These are phyloP conservation scores for Cephalotes varians DNA, from an alignment of 2,888 invertebrate species.

Conservation along the genomic window DNA sequence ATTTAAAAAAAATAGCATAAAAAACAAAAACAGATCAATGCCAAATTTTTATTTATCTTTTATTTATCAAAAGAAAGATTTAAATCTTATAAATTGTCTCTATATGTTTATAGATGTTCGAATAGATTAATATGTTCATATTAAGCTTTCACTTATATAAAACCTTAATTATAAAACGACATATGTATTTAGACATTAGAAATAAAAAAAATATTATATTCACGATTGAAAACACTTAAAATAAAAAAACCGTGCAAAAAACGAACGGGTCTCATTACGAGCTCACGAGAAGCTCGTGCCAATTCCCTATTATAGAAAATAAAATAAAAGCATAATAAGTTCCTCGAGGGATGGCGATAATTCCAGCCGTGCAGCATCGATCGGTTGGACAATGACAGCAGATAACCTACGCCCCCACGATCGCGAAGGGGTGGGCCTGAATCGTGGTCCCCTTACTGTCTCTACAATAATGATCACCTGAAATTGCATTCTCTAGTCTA, in stretches of 20 bases:
- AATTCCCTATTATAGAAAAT: conserved; percentile 46
- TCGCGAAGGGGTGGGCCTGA: conserved; percentile 35
- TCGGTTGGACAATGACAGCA: conserved; percentile 61
- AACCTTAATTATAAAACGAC: background rate
- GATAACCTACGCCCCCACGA: conserved; percentile 60
- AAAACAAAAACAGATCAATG: background rate
- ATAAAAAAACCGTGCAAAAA: background rate
- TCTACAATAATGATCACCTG: conserved; percentile 66
- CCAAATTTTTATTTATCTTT: too few relatives aligned
- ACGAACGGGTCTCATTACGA: conserved; percentile 50
- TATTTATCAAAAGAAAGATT: too few relatives aligned
- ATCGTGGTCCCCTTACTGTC: conserved; percentile 39
- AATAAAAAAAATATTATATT: too few relatives aligned
- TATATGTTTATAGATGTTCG: too few relatives aligned
- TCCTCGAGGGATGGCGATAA: conserved; percentile 54
- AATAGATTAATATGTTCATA: too few relatives aligned
- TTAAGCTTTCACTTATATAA: background rate
- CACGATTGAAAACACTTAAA: background rate
- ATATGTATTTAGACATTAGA: too few relatives aligned
- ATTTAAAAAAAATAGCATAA: background rate
- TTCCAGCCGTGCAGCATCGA: conserved; percentile 60
- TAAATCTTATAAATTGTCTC: too few relatives aligned
- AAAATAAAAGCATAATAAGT: conserved; percentile 43
- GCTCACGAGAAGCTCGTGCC: conserved; percentile 63
- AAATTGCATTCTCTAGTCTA: conserved; percentile 58